A percentile compares a stretch with the other conserved stretches of the same genome.
phyloP scores from a whole-genome alignment of 1,140 invertebrate species.

The Gonioctena quinquepunctata region DNA sequence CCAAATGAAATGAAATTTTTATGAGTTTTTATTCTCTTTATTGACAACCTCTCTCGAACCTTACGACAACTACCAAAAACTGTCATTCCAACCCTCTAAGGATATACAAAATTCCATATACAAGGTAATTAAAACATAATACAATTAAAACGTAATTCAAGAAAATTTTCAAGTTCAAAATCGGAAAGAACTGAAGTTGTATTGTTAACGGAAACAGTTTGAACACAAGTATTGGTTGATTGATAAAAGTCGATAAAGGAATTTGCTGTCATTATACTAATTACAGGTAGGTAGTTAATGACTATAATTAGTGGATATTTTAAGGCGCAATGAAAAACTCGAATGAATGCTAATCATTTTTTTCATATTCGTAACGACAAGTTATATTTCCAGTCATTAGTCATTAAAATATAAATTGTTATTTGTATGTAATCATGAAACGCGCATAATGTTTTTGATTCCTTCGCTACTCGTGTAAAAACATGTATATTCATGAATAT shows the following conservation, averaged over 20 bases:
- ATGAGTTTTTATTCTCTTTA: too few relatives aligned
- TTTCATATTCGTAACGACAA: neutral
- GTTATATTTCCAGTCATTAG: slow-evolving; percentile 2
- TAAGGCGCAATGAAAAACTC: neutral
- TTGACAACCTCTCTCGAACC: too few relatives aligned
- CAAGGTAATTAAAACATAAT: too few relatives aligned
- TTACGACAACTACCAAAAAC: too few relatives aligned
- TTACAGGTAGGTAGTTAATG: neutral
- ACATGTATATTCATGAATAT: neutral
- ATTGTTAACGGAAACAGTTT: too few relatives aligned
- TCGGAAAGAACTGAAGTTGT: too few relatives aligned
- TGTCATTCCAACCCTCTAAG: too few relatives aligned
- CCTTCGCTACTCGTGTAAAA: neutral
- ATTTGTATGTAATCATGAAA: neutral
- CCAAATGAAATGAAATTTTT: too few relatives aligned
- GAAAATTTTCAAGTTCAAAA: too few relatives aligned
- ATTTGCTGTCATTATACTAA: neutral
- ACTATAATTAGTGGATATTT: neutral
- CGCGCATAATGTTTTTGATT: neutral
- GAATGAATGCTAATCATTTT: slow-evolving; percentile 4
- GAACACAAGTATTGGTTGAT: too few relatives aligned
- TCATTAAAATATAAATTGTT: slow-evolving; percentile 10
- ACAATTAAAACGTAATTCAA: too few relatives aligned
- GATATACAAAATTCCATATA: too few relatives aligned
- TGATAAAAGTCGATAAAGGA: neutral